Base-by-base conservation (phyloP, 2,888 invertebrate species). In the Diadegma fenestrale region DNA sequence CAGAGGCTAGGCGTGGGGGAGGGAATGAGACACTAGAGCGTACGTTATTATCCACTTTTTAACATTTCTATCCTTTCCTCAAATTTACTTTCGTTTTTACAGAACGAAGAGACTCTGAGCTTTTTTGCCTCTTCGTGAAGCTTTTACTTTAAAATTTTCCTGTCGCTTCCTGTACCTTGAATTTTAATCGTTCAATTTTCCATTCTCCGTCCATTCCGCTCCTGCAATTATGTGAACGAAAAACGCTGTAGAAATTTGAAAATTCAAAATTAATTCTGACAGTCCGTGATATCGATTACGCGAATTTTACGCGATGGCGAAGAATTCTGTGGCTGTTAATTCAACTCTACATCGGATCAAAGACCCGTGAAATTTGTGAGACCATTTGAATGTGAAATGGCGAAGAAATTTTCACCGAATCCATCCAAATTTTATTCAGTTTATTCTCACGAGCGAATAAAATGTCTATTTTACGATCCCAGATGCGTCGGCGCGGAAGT, bases 11-110 rank as follows among this genome's bases (percentile, higher is more conserved):
- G 45, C 3, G 45, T 8, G 54, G 19, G 58, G 7, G 2, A 14
- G 54, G 5, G 37, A 17, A 69, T 43, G 26, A 10, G 64, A 63
- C 58, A 51, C 64, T 19, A 26, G 22, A 69, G 83, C 75, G 69
- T 77, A 77, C 64, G 54, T 76, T 76, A 72, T 80, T 84, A 80
- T 76, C 80, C 64, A 75, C 80, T 41, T 76, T 80, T 72, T 58
- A 45, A 69, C 72, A 48, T 58, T 66, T 72, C 45, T 41, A 37
- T 54, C 19, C 30, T 30, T 54, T 22, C 45, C 71, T 61, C 45
- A 37, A 63, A 71, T 80, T 58, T 72, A 76, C 77, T 84, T 80
- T 61, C 71, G 64, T 64, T 54, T 41, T 72, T 78, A n/a, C n/a
- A 10, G 22, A 33, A 19, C 64, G 30, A 68, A 76, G 77, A 61